Evolutionary conservation across 1,140 invertebrate genomes (phyloP), one percentile per base, ranked within the genome.

Genomic region (Lordiphosa clarofinis): DNA sequence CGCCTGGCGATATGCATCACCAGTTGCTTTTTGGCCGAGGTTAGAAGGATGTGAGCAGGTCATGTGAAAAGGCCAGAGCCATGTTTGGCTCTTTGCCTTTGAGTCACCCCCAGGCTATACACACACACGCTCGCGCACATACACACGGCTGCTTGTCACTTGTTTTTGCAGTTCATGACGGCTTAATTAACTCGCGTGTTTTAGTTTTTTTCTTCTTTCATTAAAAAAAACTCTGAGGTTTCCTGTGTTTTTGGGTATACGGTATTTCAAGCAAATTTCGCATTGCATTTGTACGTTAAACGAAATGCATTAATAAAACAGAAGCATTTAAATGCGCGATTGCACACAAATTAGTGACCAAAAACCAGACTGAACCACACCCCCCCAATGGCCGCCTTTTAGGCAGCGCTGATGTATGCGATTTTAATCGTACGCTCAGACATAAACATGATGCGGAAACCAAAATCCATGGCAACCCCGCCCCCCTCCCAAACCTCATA

Each of bases 371-470:
- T 72, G 69, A 38, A 38, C 19, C 48, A 39, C 9, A 21, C 9
- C 15, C 19, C 43, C 36, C 9, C 46, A 49, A 21, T 7, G 3
- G 10, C 11, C 43, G 5, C 19, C 61, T 38, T 46, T 55, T 55
- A 59, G 66, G 46, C 55, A 50, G 47, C 61, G 53, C 63, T 78
- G 73, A 76, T 78, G 73, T 76, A 78, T 78, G 63, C 73, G 73
- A 78, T 78, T 76, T 78, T 76, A 78, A 78, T 78, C 73, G 73
- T 56, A 78, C 67, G 63, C 59, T 76, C 73, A 78, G 73, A 76
- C 73, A 76, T 70, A 76, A 76, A 76, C 73, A 76, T 62, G 61
- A 72, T 63, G 65, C 40, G 54, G 56, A 73, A 76, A 61, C 68
- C 62, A 67, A 76, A 76, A 76, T 67, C 73, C 73, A 76, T 76